Evolutionary conservation across 37 sponge, comb jelly and placozoan genomes (phyloP), one percentile per base, ranked within the genome.

Genomic region (Theonella swinhoei): DNA sequence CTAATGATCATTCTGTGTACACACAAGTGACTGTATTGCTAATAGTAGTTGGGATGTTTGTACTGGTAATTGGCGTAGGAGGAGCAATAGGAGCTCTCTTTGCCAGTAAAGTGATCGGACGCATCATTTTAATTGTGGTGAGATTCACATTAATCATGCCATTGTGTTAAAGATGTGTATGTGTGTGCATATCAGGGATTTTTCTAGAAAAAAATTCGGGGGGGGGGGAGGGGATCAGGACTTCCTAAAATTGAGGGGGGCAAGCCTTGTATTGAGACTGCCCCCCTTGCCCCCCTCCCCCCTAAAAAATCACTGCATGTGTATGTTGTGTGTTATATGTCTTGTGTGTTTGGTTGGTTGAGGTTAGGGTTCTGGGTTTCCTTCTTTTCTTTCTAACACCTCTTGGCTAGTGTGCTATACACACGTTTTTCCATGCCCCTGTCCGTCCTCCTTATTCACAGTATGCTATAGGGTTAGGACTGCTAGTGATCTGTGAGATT

Each of bases 401-500:
- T n/a, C n/a, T n/a, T n/a, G n/a, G n/a, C n/a, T n/a, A n/a, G n/a
- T n/a, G n/a, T n/a, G n/a, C n/a, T n/a, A n/a, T n/a, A n/a, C n/a
- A n/a, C n/a, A n/a, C n/a, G n/a, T n/a, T n/a, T n/a, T n/a, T n/a
- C 60, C 19, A 11, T 20, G 17, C 11, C 11, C 19, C 19, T 58
- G 60, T 58, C 19, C 60, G 11, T 58, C 19, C 17, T 58, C 60
- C 19, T 58, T 58, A 19, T 64, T 3, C 61, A 40, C 39, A 90
- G 90, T 90, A 90, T 81, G 76, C 77, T 25, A 54, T 90, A 25
- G 39, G 81, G 0, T 76, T 90, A 19, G 60, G 63, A 39, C 63
- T 90, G 28, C 47, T 90, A 28, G 82, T 90, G n/a, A 69, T 90
- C 62, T 62, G 62, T 74, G 86, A 85, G 58, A 76, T 90, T 33